phyloP scores from a whole-genome alignment of 1,140 invertebrate species.

The Lethrus apterus region DNA sequence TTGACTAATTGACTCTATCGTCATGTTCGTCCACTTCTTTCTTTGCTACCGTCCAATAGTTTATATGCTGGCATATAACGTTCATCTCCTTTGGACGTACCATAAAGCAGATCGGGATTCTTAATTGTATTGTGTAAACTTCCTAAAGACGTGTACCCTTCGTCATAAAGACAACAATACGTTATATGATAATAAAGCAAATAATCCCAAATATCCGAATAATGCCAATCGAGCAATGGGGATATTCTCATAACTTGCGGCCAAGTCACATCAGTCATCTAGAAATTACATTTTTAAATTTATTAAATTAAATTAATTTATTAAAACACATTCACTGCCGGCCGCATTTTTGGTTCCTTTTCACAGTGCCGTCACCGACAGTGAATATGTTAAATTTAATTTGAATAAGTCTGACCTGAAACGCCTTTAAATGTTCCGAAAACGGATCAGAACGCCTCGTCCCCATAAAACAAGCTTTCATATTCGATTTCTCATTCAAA shows the following conservation, averaged over 20 bases:
- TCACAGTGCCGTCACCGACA: not conserved
- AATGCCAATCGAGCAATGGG: slow-evolving; percentile 85
- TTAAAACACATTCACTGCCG: not conserved
- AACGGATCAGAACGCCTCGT: slow-evolving; percentile 78
- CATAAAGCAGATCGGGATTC: slow-evolving; percentile 63
- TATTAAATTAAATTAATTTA: slow-evolving; percentile 8
- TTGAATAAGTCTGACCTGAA: too few relatives aligned
- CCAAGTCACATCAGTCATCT: slow-evolving; percentile 83
- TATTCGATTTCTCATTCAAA: slow-evolving; percentile 52
- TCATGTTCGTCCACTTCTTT: slow-evolving; percentile 60
- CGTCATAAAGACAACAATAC: slow-evolving; percentile 84
- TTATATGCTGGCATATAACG: slow-evolving; percentile 73
- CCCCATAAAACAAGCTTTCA: slow-evolving; percentile 85
- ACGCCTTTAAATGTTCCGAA: slow-evolving; percentile 54
- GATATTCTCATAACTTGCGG: slow-evolving; percentile 79
- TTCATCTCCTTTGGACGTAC: slow-evolving; percentile 41
- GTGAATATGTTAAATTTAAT: not conserved
- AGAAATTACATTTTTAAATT: slow-evolving; percentile 34
- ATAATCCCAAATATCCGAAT: slow-evolving; percentile 84
- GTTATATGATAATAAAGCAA: slow-evolving; percentile 67
- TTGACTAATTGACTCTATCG: too few relatives aligned
- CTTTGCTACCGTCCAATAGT: slow-evolving; percentile 57
- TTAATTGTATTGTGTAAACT: slow-evolving; percentile 66
- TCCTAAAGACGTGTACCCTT: slow-evolving; percentile 85
- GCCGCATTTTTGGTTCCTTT: not conserved